A percentile compares a stretch with the other conserved stretches of the same genome.
Conservation (phyloP, 2,888 invertebrate genomes). For the Leptothorax acervorum region DNA sequence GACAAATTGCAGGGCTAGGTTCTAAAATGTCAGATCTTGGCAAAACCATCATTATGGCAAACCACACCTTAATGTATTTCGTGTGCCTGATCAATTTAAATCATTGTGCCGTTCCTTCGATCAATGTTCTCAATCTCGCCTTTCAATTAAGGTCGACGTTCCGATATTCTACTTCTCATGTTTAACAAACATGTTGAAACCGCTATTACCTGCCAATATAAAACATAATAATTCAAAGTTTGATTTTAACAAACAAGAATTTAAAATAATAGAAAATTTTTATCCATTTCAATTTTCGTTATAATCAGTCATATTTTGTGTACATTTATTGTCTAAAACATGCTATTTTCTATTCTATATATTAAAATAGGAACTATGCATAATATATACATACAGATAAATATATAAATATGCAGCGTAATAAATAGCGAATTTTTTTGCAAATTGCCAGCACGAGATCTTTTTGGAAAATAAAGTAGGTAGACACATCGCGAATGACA, state of each 20-base stretch:
- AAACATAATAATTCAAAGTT: not conserved
- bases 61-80: constrained; percentile 56
- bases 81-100: constrained; percentile 45
- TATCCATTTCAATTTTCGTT: not conserved
- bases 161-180: not conserved
- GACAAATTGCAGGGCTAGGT: constrained; percentile 14
- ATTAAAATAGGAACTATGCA: not conserved
- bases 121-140: constrained; percentile 9
- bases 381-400: not conserved
- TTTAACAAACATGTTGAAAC: not conserved
- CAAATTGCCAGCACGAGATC: not conserved
- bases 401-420: not conserved
- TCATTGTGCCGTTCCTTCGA: constrained; percentile 25
- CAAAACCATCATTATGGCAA: constrained; percentile 12
- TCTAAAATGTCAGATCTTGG: constrained; percentile 25
- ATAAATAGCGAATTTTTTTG: constrained; percentile 1
- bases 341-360: not conserved
- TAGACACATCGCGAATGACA: not conserved
- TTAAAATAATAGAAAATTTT: not conserved
- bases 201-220: not conserved
- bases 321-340: not conserved
- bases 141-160: constrained; percentile 26
- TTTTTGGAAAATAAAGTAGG: constrained; percentile 8
- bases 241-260: not conserved
- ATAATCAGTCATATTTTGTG: not conserved